Evolutionary conservation across 2,113 vertebrate genomes (phyloP).

Genomic region (Rhodinocichla rosea): DNA sequence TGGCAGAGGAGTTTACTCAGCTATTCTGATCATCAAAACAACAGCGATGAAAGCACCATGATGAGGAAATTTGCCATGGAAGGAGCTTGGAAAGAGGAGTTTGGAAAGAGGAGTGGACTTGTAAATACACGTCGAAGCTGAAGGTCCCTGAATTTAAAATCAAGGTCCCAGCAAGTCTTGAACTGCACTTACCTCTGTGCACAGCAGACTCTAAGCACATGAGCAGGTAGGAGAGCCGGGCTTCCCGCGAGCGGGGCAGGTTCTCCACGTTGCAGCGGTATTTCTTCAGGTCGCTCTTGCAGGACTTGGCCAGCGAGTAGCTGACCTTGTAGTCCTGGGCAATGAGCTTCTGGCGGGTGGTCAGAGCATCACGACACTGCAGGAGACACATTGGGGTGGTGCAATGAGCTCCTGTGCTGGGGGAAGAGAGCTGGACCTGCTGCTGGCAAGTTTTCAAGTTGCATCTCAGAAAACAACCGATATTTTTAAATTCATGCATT

Average conservation of each 20-base stretch:
- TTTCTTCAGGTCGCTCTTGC: conserved; percentile 92
- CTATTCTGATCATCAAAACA: background rate
- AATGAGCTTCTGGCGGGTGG: conserved; percentile 94
- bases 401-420: background rate
- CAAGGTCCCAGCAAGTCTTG: background rate
- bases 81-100: background rate
- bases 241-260: conserved; percentile 89
- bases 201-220: conserved; percentile 94
- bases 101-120: background rate
- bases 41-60: background rate
- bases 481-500: background rate
- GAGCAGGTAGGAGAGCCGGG: conserved; percentile 93
- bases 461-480: background rate
- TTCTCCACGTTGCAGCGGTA: conserved; percentile 93
- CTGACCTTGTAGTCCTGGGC: conserved; percentile 97
- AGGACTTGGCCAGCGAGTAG: conserved; percentile 95
- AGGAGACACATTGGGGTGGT: background rate
- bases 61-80: background rate
- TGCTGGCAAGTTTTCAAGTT: background rate
- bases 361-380: conserved; percentile 92
- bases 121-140: fast-evolving
- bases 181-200: conserved; percentile 80
- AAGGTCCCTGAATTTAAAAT: background rate
- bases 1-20: background rate
- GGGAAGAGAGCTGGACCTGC: background rate